Evolutionary conservation across 2,113 vertebrate genomes (phyloP), one percentile per base, ranked within the genome.

Genomic region (Mormoops blainvillei): DNA sequence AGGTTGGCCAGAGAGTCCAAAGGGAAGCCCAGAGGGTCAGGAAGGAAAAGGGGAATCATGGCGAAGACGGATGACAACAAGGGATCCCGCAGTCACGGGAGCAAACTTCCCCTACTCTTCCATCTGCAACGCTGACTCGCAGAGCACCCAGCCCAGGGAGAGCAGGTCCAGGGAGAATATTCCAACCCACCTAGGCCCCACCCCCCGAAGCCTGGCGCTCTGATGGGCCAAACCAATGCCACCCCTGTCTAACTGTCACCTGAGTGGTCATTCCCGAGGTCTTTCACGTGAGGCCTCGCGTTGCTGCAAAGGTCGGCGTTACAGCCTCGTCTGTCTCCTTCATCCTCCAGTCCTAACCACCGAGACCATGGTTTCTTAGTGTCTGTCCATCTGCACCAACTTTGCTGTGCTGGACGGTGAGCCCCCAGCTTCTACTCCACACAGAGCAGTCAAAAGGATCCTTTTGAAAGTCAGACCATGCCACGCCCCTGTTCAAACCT

Each of bases 231-330:
- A 54, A 28, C 52, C 52, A 7, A 10, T 2, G 31, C 16, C 54
- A 36, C 19, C 68, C 1, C 20, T 11, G 54, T 10, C 73, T 8
- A 5, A 0, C 43, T 3, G 11, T 2, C 54, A 14, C 11, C 0
- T 14, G n/a, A 50, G 10, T 4, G 7, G 22, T 70, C 65, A 1
- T 5, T 36, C 52, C 14, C 1, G 10, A 36, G 18, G 56, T 22
- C 83, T 41, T 61, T 48, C 43, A 15, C 38, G 0, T 6, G 43
- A 12, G 12, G 2, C 5, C 18, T 22, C 61, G 4, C 12, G 12
- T 67, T 48, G 28, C 56, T 7, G 2, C 36, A 7, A 8, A 41
- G 41, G n/a, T 28, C 12, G 41, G 15, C 2, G 8, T 4, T 19
- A 19, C n/a, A 50, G 8, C 33, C 38, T 73, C 26, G 19, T 92